Percentiles rank a stretch among this genome's conserved stretches.
Conservation (phyloP, 1,140 invertebrate genomes). For the Drosophila busckii region DNA sequence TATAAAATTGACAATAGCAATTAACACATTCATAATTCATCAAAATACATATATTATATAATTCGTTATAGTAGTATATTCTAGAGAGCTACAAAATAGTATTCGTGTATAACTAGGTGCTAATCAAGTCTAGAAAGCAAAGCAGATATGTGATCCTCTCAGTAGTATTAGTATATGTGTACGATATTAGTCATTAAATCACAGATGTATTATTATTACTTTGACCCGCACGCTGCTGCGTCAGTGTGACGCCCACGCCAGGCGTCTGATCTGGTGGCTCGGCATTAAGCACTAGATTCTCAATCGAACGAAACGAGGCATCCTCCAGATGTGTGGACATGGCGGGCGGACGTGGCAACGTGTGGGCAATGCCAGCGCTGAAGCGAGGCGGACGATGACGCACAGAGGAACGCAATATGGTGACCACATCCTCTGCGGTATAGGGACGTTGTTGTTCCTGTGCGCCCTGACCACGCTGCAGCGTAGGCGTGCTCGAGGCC, state of each 20-base stretch:
- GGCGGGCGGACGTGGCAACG: constrained; percentile 51
- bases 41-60: constrained; percentile 32
- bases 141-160: constrained; percentile 67
- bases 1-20: too few relatives aligned
- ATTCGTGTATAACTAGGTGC: constrained; percentile 61
- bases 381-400: constrained; percentile 48
- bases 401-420: constrained; percentile 80
- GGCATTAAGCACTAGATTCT: constrained; percentile 82
- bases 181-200: constrained; percentile 76
- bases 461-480: constrained; percentile 15
- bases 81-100: constrained; percentile 61
- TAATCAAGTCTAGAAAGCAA: constrained; percentile 75
- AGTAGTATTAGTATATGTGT: constrained; percentile 37
- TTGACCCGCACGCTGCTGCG: neutral
- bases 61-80: constrained; percentile 47
- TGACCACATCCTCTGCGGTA: constrained; percentile 82
- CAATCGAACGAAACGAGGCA: constrained; percentile 79
- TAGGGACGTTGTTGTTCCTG: constrained; percentile 47
- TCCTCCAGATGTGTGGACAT: constrained; percentile 61
- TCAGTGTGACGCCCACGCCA: constrained; percentile 28
- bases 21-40: constrained; percentile 19
- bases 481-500: neutral
- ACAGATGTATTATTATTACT: constrained; percentile 77
- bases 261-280: constrained; percentile 80
- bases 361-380: constrained; percentile 23